Base-by-base conservation (phyloP, 2,113 vertebrate genomes). In the Morone saxatilis region DNA sequence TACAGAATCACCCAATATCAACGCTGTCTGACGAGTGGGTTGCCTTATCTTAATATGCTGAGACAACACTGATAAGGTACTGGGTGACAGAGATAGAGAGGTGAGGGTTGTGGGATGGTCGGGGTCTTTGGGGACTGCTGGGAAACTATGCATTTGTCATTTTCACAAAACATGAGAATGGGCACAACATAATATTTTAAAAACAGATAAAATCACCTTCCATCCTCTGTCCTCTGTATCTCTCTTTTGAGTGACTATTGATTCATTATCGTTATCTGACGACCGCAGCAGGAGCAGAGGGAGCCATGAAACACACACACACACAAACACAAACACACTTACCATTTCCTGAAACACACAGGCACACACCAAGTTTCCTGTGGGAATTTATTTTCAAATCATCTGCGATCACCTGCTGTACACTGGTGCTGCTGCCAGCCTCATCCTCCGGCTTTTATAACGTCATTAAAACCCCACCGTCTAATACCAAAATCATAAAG, bases 211-310 rank as follows among this genome's bases (percentile, higher is more conserved):
- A 89, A 89, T 66, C 77, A 66, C n/a, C 72, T 50, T 57, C 72
- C 83, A 82, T 84, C 80, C 75, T 67, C 78, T 1, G 3, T 11
- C 43, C 81, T 38, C 57, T 75, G 71, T 78, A 88, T 89, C 82
- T 84, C 19, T 54, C 57, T 59, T 71, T 8, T 1, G 61, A 70
- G 70, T 20, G 62, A 67, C 62, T 89, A 81, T 88, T 85, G 86
- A 88, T 86, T 83, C 81, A 83, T 87, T 83, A 80, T 45, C 43
- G 83, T 93, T 94, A 94, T 94, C 93, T 89, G 90, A 76, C 47
- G 56, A 7, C 45, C 22, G 48, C 93, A 93, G 88, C 86, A 86
- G 86, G 76, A 69, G 87, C 54, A 9, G 36, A 38, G 76, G 85
- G 84, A 54, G 80, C 61, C 31, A 71, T 20, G 53, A 82, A 76